A percentile compares a stretch with the other conserved stretches of the same genome.
phyloP scores from a whole-genome alignment of 2,113 vertebrate species.

The Probosciger aterrimus region DNA sequence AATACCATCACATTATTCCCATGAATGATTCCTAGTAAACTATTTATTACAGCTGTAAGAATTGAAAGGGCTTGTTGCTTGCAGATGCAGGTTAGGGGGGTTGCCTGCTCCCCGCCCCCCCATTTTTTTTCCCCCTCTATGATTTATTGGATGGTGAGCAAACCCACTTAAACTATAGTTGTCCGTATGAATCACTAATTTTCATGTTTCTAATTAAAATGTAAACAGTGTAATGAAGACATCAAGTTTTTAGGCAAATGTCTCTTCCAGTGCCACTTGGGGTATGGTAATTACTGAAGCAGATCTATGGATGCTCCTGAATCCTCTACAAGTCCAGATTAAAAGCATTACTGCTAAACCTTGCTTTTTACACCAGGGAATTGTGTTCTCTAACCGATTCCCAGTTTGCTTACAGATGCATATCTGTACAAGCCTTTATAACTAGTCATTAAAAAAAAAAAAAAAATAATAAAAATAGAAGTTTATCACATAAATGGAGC shows the following conservation, averaged over 20 bases:
- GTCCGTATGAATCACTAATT: slow-evolving; percentile 84
- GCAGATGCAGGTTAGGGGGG: not conserved
- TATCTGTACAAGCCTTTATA: slow-evolving; percentile 70
- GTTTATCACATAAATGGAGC: slow-evolving; percentile 53
- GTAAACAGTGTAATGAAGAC: slow-evolving; percentile 98
- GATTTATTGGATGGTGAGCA: slow-evolving; percentile 77
- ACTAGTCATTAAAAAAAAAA: slow-evolving; percentile 62
- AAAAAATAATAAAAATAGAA: slow-evolving; percentile 61
- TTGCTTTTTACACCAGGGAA: slow-evolving; percentile 89
- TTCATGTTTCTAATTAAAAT: slow-evolving; percentile 97
- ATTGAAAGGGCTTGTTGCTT: not conserved
- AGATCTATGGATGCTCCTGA: slow-evolving; percentile 93
- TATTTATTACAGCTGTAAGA: slow-evolving; percentile 62
- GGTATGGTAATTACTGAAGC: slow-evolving; percentile 97
- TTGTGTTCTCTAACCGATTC: slow-evolving; percentile 87
- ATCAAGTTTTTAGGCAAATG: slow-evolving; percentile 98
- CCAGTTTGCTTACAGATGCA: slow-evolving; percentile 80
- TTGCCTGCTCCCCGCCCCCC: not conserved
- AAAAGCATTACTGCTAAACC: slow-evolving; percentile 96
- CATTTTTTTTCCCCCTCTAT: not conserved
- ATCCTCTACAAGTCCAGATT: slow-evolving; percentile 95
- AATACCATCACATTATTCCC: slow-evolving; percentile 70
- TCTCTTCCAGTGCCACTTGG: slow-evolving; percentile 90
- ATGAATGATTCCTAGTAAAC: slow-evolving; percentile 73
- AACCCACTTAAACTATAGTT: slow-evolving; percentile 82